Base-by-base conservation (phyloP, 2,113 vertebrate genomes). In the Lathamus discolor region DNA sequence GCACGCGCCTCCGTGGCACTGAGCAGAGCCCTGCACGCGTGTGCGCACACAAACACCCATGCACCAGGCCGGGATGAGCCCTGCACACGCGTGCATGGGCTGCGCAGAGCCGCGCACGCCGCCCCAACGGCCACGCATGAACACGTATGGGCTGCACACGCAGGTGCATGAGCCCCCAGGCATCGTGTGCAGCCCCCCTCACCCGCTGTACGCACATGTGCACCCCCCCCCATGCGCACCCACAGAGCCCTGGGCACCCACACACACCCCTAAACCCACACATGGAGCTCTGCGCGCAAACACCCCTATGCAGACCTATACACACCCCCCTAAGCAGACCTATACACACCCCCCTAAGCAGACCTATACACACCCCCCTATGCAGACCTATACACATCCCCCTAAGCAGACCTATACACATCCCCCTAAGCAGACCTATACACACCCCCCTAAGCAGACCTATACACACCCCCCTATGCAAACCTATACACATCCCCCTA, bases 101-200 rank as follows among this genome's bases (percentile, higher is more conserved):
- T 29, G 70, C 39, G 0, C 6, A 1, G 52, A 19, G 69, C 52
- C 10, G 44, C 31, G 41, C 13, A 6, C 4, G 1, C 10, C 7
- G 0, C 29, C 4, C 7, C 43, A 2, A 2, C 9, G 2, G 4
- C 24, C 12, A 0, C 9, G 35, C 18, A 6, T 68, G 6, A 6
- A 20, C 17, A 1, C 1, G 11, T 3, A 1, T 3, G 35, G 33
- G 37, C 37, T 57, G 49, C 7, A 4, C 63, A 5, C 12, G 3
- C 17, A 13, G 5, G 27, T 37, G 35, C 9, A 17, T 1, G 24
- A 7, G 2, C 35, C 7, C 55, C 7, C 2, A 1, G 55, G 41
- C 6, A 2, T 5, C 27, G 39, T 10, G 55, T n/a, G 55, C 55
- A n/a, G 55, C 64, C 19, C 70, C 41, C 55, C 43, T 3, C 16